These are phyloP conservation scores for Gastracanthus pulcherrimus DNA, from an alignment of 2,888 invertebrate species.

Conservation along the genomic window DNA sequence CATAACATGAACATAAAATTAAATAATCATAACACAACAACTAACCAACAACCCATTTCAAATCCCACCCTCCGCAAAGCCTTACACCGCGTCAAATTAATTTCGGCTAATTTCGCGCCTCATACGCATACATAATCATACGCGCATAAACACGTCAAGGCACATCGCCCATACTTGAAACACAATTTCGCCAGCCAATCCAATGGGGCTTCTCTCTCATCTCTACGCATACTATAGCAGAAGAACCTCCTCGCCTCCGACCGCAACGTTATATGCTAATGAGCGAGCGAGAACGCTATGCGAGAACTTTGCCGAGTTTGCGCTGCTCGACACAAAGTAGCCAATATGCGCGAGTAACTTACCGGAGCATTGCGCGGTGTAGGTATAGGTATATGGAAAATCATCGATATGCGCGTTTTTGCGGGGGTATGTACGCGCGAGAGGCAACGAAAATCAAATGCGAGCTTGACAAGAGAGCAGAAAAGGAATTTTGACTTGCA, in stretches of 20 bases:
- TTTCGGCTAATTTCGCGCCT: neutral
- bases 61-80: neutral
- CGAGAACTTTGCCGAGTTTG: conserved; percentile 14
- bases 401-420: conserved; percentile 25
- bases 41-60: too few relatives aligned
- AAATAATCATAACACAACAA: too few relatives aligned
- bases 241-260: neutral
- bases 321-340: neutral
- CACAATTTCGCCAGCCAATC: conserved; percentile 32
- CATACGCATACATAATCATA: neutral
- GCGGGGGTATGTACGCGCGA: neutral
- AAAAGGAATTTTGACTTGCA: conserved; percentile 13
- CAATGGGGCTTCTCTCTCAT: neutral
- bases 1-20: too few relatives aligned
- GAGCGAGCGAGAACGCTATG: too few relatives aligned
- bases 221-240: neutral
- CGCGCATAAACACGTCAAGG: neutral
- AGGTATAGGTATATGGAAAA: neutral
- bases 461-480: neutral
- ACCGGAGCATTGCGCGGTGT: too few relatives aligned
- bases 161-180: neutral
- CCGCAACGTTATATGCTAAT: conserved; percentile 31
- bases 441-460: conserved; percentile 15
- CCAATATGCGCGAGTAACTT: neutral
- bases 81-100: neutral